Percentiles rank a stretch among this genome's conserved stretches.
Evolutionary conservation across 2,113 vertebrate species (phyloP).

Genomic region (Paratilapia polleni): DNA sequence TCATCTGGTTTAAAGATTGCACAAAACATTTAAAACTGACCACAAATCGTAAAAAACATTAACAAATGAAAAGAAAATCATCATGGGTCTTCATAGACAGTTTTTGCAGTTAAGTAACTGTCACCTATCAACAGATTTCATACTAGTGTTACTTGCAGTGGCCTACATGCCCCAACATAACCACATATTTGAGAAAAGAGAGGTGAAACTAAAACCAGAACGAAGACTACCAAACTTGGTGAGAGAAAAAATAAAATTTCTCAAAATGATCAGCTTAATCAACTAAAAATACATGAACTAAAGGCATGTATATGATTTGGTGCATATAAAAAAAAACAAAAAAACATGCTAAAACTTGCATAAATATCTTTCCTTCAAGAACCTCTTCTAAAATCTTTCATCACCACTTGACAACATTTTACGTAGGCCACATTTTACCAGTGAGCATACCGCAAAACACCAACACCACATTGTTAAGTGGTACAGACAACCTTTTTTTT

Average conservation of each 20-base stretch:
- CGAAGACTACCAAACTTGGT: neutral
- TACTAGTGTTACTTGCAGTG: neutral
- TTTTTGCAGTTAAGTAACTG: neutral
- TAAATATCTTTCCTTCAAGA: slow-evolving; percentile 13
- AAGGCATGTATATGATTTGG: slow-evolving; percentile 8
- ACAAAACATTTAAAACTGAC: slow-evolving; percentile 18
- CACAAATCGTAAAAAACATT: neutral
- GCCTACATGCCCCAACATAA: neutral
- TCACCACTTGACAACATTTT: neutral
- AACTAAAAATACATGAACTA: slow-evolving; percentile 6
- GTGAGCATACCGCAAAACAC: slow-evolving; percentile 19
- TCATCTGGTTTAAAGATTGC: neutral
- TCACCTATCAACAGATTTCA: neutral
- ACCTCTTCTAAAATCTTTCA: neutral
- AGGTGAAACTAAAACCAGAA: neutral
- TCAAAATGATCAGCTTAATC: neutral
- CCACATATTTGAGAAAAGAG: neutral
- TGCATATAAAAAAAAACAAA: neutral
- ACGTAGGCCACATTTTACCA: slow-evolving; percentile 5
- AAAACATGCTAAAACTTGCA: slow-evolving; percentile 6
- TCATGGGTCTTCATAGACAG: neutral
- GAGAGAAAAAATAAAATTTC: neutral
- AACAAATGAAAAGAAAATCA: neutral
- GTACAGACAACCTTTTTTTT: neutral
- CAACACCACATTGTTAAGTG: slow-evolving; percentile 12